Conservation (phyloP, 2,113 vertebrate genomes). For the Campylorhamphus procurvoides region DNA sequence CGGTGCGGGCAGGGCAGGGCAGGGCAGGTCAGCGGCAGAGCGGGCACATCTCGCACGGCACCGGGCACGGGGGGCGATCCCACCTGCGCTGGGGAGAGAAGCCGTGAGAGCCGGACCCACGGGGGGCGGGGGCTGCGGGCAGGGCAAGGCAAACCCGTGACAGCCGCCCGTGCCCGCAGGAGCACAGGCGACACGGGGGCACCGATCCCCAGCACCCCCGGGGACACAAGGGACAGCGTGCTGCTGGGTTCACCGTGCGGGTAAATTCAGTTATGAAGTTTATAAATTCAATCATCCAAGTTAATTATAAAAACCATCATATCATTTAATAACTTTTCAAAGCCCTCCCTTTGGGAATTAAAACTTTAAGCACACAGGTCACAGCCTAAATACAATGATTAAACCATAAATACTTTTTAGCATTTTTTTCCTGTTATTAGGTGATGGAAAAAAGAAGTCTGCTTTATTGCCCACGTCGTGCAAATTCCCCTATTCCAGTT, state of each 20-base stretch:
- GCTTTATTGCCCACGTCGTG: neutral
- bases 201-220: rapidly evolving
- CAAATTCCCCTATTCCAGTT: neutral
- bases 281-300: neutral
- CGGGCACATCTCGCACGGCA: neutral
- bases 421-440: neutral
- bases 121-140: neutral
- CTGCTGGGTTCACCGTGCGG: rapidly evolving
- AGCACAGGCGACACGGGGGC: rapidly evolving
- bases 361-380: neutral
- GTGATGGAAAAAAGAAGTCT: neutral
- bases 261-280: neutral
- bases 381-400: neutral
- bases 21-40: neutral
- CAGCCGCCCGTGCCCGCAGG: neutral
- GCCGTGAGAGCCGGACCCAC: rapidly evolving
- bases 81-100: neutral
- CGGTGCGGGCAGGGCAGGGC: neutral
- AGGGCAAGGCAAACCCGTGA: neutral
- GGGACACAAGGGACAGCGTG: rapidly evolving
- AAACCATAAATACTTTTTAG: neutral
- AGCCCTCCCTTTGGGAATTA: neutral
- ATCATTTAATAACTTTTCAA: neutral
- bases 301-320: neutral
- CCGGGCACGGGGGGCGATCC: neutral